phyloP scores from a whole-genome alignment of 1,140 invertebrate genomes.

The Achatina immaculata region DNA sequence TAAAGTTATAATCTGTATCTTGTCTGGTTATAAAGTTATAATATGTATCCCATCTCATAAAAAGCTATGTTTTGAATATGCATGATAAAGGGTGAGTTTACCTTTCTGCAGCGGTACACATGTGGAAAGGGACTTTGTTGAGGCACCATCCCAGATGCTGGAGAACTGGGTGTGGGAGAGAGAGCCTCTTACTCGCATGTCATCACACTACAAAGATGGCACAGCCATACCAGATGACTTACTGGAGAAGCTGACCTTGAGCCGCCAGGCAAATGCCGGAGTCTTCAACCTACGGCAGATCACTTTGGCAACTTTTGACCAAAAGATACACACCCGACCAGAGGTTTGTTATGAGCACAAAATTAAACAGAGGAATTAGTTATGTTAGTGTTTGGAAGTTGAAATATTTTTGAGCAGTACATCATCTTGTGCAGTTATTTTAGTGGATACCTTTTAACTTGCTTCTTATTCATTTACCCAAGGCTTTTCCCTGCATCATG shows the following conservation, averaged over 20 bases:
- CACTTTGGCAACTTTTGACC: slow-evolving; percentile 73
- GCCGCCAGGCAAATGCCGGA: slow-evolving; percentile 73
- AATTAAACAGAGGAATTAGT: too few species aligned
- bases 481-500: too few species aligned
- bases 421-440: too few species aligned
- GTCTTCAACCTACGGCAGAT: slow-evolving; percentile 74
- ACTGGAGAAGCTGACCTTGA: slow-evolving; percentile 71
- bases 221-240: slow-evolving; percentile 72
- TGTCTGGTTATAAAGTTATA: too few species aligned
- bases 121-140: slow-evolving; percentile 76
- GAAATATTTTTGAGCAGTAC: too few species aligned
- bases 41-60: too few species aligned
- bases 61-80: background rate
- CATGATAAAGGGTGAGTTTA: background rate
- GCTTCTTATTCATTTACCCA: background rate
- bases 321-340: slow-evolving; percentile 70
- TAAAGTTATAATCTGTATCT: too few species aligned
- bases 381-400: too few species aligned
- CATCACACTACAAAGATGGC: slow-evolving; percentile 72
- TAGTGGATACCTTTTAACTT: background rate
- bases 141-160: slow-evolving; percentile 76
- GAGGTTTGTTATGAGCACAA: slow-evolving; percentile 62
- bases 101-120: slow-evolving; percentile 68
- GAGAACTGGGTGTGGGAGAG: slow-evolving; percentile 77
- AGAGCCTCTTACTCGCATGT: slow-evolving; percentile 73